Evolutionary conservation across 2,113 vertebrate species (phyloP), one percentile per base, ranked within the genome.

Genomic region (Oenanthe oenanthe): DNA sequence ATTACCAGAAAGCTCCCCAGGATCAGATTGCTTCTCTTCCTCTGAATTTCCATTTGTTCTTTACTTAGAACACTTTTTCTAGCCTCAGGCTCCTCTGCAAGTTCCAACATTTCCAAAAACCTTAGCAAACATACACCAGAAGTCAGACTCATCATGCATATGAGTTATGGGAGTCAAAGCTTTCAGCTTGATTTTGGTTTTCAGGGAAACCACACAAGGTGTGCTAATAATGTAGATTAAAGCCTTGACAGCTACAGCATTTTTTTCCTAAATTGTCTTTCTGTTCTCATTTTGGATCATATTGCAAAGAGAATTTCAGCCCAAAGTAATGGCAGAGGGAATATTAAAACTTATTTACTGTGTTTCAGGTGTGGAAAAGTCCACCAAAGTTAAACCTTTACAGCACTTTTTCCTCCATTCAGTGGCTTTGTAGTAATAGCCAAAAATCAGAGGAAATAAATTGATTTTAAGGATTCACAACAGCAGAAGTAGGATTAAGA

Each of bases 171-270:
- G 56, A 81, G 48, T 29, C 85, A 75, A 85, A 89, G 28, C 24
- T 63, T 80, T 34, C 29, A 50, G 42, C 7, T 62, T 34, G 12
- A 36, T 31, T 84, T 77, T 86, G 54, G 14, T 73, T 89, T 82
- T 50, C 73, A 72, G 77, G 88, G 56, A 73, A 84, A 93, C 90
- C 93, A 96, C 90, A 93, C 95, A 85, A 5, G n/a, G 24, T 75
- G 28, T 25, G 6, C 45, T 65, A 89, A 94, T 76, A 57, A 88
- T 2, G 18, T 2, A 76, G 50, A 82, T 88, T 19, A 89, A 88
- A 89, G 77, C 8, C 70, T 68, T 85, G 56, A 89, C 53, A 82
- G 66, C 45, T 91, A 62, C 32, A 85, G 17, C 25, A 8, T n/a
- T 68, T 90, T 76, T 51, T 26, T 48, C 12, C 31, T 36, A 48